Evolutionary conservation across 2,888 invertebrate species (phyloP).

Genomic region (Epistrophe eligans): DNA sequence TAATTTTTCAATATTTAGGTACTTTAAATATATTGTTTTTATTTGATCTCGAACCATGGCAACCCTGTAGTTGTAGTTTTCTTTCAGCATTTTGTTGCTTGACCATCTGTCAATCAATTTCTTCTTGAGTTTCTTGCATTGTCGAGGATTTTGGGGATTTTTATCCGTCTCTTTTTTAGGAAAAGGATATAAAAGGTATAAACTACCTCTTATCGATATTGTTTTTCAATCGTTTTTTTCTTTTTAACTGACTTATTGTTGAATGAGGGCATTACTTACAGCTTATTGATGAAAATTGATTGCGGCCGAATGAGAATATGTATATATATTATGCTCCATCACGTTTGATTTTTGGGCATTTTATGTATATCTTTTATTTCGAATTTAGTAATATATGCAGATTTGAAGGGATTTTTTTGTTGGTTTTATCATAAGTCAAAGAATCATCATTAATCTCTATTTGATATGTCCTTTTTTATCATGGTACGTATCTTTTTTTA

Average conservation of each 20-base stretch:
- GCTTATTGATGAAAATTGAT: constrained; percentile 72
- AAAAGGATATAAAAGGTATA: constrained; percentile 3
- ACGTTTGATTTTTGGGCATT: background rate
- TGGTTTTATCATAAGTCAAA: constrained; percentile 43
- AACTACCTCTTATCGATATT: constrained; percentile 15
- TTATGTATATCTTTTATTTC: constrained; percentile 2
- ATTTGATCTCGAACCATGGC: background rate
- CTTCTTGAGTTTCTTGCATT: constrained; percentile 66
- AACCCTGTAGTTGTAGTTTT: constrained; percentile 20
- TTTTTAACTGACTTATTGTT: constrained; percentile 20
- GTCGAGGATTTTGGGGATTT: constrained; percentile 53
- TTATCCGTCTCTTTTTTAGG: constrained; percentile 5
- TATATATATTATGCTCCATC: constrained; percentile 26
- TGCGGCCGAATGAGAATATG: constrained; percentile 53
- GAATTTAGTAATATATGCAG: constrained; percentile 34
- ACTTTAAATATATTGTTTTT: too few relatives aligned
- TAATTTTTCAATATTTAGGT: too few relatives aligned
- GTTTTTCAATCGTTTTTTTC: constrained; percentile 33
- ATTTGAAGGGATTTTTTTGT: constrained; percentile 25
- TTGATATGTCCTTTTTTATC: constrained; percentile 38
- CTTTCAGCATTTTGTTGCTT: constrained; percentile 43
- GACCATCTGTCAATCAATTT: constrained; percentile 64
- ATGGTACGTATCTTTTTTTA: constrained; percentile 18
- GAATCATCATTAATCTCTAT: constrained; percentile 70
- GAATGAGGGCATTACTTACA: constrained; percentile 51